phyloP scores from a whole-genome alignment of 2,888 invertebrate species.

The Andrena bicolor region DNA sequence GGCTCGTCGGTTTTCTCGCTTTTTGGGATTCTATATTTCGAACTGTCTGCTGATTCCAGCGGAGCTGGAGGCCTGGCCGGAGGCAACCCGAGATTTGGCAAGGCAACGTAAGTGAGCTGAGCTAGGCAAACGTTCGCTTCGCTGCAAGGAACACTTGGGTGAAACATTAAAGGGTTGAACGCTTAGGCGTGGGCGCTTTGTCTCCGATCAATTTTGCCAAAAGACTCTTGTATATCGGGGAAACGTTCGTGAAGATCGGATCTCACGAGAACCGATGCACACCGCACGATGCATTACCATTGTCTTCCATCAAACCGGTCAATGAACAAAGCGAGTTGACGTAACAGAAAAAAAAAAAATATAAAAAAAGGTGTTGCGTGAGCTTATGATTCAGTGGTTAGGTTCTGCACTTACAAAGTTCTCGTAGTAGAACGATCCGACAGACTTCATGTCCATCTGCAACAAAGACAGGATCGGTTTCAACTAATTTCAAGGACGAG shows the following conservation, averaged over 20 bases:
- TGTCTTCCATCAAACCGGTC: constrained; percentile 4
- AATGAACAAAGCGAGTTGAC: background rate
- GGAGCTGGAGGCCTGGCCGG: constrained; percentile 23
- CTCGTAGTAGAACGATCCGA: constrained; percentile 98
- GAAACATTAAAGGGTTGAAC: background rate
- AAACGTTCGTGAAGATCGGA: background rate
- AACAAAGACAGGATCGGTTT: constrained; percentile 86
- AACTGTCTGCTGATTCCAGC: constrained; percentile 32
- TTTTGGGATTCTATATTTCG: constrained; percentile 15
- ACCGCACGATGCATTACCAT: background rate
- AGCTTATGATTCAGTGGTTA: constrained; percentile 68
- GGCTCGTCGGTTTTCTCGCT: constrained; percentile 8
- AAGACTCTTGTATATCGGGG: background rate
- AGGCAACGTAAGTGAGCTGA: background rate
- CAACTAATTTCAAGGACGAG: constrained; percentile 81
- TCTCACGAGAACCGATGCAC: background rate
- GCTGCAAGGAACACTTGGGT: constrained; percentile 22
- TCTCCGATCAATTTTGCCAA: constrained; percentile 6
- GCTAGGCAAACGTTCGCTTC: constrained; percentile 2
- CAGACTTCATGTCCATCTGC: constrained; percentile 98
- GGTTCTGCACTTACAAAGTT: constrained; percentile 94
- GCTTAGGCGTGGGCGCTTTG: background rate
- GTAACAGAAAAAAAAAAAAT: background rate
- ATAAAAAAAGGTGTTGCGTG: constrained; percentile 16
- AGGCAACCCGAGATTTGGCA: constrained; percentile 12